Conservation (phyloP, 2,113 vertebrate species). For the Bos indicus region DNA sequence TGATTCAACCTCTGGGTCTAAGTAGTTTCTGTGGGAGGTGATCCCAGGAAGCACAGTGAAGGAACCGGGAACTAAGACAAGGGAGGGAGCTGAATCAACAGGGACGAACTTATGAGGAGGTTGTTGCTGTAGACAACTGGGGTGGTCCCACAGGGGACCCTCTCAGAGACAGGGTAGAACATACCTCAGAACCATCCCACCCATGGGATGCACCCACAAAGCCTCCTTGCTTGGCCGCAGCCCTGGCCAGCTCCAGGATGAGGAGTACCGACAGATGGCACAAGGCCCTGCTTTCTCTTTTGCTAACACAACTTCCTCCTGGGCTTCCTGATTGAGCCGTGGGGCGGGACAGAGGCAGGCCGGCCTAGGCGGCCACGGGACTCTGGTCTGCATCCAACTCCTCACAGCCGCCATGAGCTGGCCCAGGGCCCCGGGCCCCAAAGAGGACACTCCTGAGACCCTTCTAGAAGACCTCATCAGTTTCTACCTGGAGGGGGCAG, state of each 20-base stretch:
- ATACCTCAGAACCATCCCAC: background rate
- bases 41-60: background rate
- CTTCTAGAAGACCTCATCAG: constrained; percentile 44
- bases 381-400: background rate
- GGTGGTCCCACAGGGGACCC: background rate
- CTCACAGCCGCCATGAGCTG: constrained; percentile 30
- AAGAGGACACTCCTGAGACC: background rate
- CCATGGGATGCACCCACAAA: background rate
- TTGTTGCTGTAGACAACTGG: background rate
- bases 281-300: background rate
- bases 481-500: constrained; percentile 30
- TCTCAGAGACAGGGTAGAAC: background rate
- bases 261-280: background rate
- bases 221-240: background rate
- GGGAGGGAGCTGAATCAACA: background rate
- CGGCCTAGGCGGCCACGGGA: background rate
- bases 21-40: background rate
- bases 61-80: background rate
- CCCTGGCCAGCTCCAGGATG: background rate
- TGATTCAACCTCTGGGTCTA: background rate
- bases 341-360: background rate
- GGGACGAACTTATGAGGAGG: background rate
- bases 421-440: background rate
- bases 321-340: background rate
- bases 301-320: background rate